Evolutionary conservation across 2,113 vertebrate species (phyloP), one percentile per base, ranked within the genome.

Genomic region (Ptilorrhoa leucosticta): DNA sequence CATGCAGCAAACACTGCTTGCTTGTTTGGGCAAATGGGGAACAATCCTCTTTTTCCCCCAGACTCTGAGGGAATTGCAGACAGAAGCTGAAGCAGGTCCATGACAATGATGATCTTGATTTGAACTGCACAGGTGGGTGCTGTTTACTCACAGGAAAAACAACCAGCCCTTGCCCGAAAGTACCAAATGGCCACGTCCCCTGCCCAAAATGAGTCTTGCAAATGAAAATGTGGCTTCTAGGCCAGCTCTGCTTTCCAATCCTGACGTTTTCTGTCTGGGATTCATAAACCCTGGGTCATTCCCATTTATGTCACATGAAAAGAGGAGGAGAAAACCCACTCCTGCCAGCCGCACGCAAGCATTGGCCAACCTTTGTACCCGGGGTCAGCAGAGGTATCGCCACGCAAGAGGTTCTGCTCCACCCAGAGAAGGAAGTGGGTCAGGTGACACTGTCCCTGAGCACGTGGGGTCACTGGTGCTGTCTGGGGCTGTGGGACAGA

Each of bases 181-280:
- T 24, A 40, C 40, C 4, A 2, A 83, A 47, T 4, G 5, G 27
- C 33, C 28, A 33, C 0, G 0, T 44, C 18, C 33, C 2, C 0
- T 53, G 57, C 48, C 20, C 44, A 82, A 50, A 84, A 45, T 7
- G 15, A 78, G 11, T 8, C 33, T 39, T 82, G 35, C 19, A 23
- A 73, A 54, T 63, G 35, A 48, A 87, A 88, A 83, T 9, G 17
- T 1, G 4, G 16, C 58, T 57, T 48, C 50, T 39, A 35, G 19
- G 23, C 28, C 2, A 6, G n/a, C 31, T 89, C 42, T 69, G 28
- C 50, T 87, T 81, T 83, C 83, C 31, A 6, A 7, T 77, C 37
- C 68, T 5, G 3, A 35, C 1, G 0, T 83, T 76, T 91, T 70
- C 80, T 5, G 13, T 56, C 50, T 13, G 8, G 50, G 15, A 78